Evolutionary conservation across 2,888 invertebrate genomes (phyloP), one percentile per base, ranked within the genome.

Genomic region (Rhabditoides inermis): DNA sequence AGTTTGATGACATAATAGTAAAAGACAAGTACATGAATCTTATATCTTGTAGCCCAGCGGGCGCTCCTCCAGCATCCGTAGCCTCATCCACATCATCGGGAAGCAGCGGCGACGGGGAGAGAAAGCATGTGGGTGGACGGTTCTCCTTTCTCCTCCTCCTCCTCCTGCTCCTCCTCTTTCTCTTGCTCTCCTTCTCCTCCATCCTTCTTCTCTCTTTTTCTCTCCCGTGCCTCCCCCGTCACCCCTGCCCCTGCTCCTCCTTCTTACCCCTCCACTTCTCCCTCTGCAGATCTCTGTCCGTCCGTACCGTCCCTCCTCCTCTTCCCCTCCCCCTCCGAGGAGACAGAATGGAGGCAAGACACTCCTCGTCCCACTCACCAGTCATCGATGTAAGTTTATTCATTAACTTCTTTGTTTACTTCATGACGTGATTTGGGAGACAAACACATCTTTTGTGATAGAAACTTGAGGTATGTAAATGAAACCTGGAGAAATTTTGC

Each of bases 311-410:
- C 53, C 50, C 3, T 56, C 50, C 10, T 58, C 48, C 12, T 36
- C 18, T 25, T 55, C 51, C 25, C 49, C 46, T 22, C 44, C 56
- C 10, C 48, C 46, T 15, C 45, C 51, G 10, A 28, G 58, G 15
- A 27, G 63, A n/a, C 49, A 52, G 0, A 42, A 44, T 22, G 46
- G 56, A 7, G 52, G 58, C 20, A 53, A 63, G 37, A 72, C 72
- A 7, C 53, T 70, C 32, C 65, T 72, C 23, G 72, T 72, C 1
- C 72, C 72, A 5, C 55, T 72, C 40, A 61, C 61, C 15, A 56
- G 63, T 0, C 55, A 58, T 7, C 49, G 62, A 64, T 65, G 68
- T 65, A 18, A 49, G 58, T 45, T 5, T 6, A 12, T 39, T 39
- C 20, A n/a, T 15, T 32, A n/a, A n/a, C n/a, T n/a, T n/a, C n/a